A percentile compares a stretch with the other conserved stretches of the same genome.
Evolutionary conservation across 2,113 vertebrate genomes (phyloP).

Genomic region (Clinocottus analis): DNA sequence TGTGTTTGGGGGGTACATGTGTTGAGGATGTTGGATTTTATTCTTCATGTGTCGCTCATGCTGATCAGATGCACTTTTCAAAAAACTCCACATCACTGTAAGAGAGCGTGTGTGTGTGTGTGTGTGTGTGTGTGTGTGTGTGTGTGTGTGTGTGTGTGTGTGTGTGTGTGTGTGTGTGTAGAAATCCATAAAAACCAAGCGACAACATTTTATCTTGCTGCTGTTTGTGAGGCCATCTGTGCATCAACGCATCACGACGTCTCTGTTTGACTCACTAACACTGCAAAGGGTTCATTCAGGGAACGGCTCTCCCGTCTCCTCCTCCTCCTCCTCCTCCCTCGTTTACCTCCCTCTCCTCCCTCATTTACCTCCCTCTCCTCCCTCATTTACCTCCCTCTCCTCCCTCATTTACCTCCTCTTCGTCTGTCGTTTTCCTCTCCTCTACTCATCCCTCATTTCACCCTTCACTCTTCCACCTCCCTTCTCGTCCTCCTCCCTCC

Average conservation of each 20-base stretch:
- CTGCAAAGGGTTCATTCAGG: not conserved
- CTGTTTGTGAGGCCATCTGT: conserved; percentile 45
- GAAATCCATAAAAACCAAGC: conserved; percentile 37
- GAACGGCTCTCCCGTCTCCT: conserved; percentile 19
- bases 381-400: not conserved
- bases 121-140: not conserved
- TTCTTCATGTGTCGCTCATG: not conserved
- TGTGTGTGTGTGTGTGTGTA: conserved; percentile 1
- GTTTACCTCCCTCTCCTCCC: not conserved
- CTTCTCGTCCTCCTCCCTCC: not conserved
- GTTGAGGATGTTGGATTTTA: not conserved
- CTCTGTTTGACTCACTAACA: conserved; percentile 25
- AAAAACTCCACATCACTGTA: no score
- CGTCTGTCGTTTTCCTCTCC: no score
- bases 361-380: not conserved
- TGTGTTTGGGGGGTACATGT: conserved; percentile 16
- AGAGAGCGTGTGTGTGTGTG: not conserved
- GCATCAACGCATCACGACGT: conserved; percentile 21
- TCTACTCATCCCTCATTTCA: not conserved
- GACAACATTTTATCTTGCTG: conserved; percentile 34
- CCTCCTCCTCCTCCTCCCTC: conserved; percentile 5
- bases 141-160: conserved; percentile 10
- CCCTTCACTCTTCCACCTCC: conserved; percentile 4
- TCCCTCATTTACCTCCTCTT: conserved; percentile 13
- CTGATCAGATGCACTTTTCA: conserved; percentile 11